Evolutionary conservation across 2,113 vertebrate genomes (phyloP).

Genomic region (Eublepharis macularius): DNA sequence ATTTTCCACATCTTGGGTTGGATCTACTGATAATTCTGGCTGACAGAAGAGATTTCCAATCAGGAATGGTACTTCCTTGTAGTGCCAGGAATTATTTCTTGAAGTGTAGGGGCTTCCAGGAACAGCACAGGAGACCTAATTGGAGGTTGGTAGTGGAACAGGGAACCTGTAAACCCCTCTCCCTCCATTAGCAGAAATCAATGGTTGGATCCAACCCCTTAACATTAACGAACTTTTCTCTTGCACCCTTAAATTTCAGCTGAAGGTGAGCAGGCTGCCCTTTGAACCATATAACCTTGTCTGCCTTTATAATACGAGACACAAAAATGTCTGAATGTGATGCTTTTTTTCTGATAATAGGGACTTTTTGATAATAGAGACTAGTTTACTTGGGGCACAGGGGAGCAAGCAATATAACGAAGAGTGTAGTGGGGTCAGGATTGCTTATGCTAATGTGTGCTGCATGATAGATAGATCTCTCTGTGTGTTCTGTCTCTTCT

Average conservation of each 20-base stretch:
- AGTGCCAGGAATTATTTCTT: too few relatives aligned
- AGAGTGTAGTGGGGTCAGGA: neutral
- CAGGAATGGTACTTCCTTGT: too few relatives aligned
- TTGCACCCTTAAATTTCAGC: neutral
- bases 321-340: neutral
- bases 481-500: neutral
- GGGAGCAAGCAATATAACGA: neutral
- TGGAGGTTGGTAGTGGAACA: too few relatives aligned
- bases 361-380: neutral
- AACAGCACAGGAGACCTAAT: too few relatives aligned
- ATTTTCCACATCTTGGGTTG: too few relatives aligned
- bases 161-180: too few relatives aligned
- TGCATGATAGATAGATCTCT: neutral
- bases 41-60: too few relatives aligned
- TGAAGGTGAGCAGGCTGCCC: neutral
- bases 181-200: too few relatives aligned
- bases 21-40: too few relatives aligned
- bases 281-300: neutral
- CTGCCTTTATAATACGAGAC: neutral
- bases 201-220: too few relatives aligned
- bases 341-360: neutral
- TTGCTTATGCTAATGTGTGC: neutral
- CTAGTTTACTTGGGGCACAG: neutral
- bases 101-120: too few relatives aligned
- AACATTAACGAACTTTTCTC: neutral